phyloP scores from a whole-genome alignment of 2,888 invertebrate genomes.

The Xiphydria camelus region DNA sequence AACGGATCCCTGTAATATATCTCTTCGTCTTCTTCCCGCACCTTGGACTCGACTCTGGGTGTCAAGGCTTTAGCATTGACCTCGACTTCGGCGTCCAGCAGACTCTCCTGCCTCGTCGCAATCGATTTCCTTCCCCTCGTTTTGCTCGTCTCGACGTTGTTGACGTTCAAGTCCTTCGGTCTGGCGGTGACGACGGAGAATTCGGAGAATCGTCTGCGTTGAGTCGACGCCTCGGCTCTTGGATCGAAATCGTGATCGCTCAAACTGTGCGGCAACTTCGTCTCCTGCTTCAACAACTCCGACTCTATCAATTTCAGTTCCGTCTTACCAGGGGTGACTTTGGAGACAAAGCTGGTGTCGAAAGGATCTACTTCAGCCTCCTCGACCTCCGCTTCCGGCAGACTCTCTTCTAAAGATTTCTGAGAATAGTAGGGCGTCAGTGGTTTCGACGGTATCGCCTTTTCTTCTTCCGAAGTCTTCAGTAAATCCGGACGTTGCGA shows the following conservation, averaged over 20 bases:
- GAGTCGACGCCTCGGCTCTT: constrained; percentile 51
- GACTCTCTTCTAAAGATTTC: constrained; percentile 60
- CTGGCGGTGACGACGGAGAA: constrained; percentile 29
- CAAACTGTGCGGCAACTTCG: constrained; percentile 58
- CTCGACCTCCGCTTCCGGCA: constrained; percentile 62
- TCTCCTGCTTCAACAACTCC: constrained; percentile 54
- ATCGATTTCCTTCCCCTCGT: constrained; percentile 15
- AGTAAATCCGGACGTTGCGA: constrained; percentile 61
- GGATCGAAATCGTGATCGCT: constrained; percentile 70
- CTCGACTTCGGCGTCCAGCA: constrained; percentile 62
- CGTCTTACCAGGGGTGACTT: constrained; percentile 62
- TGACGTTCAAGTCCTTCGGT: constrained; percentile 26
- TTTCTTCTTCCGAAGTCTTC: constrained; percentile 62
- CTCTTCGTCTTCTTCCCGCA: constrained; percentile 52
- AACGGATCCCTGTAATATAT: constrained; percentile 74
- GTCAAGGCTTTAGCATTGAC: constrained; percentile 75
- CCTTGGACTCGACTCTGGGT: constrained; percentile 60
- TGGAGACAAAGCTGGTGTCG: constrained; percentile 67
- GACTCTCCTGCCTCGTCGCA: constrained; percentile 45
- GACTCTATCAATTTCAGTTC: constrained; percentile 64
- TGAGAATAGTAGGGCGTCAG: constrained; percentile 80
- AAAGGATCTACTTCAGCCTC: constrained; percentile 64
- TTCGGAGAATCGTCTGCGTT: constrained; percentile 63
- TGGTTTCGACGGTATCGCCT: constrained; percentile 68
- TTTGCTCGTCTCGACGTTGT: constrained; percentile 17